Evolutionary conservation across 2,888 invertebrate genomes (phyloP), one percentile per base, ranked within the genome.

Genomic region (Meiosimyza platycephala): DNA sequence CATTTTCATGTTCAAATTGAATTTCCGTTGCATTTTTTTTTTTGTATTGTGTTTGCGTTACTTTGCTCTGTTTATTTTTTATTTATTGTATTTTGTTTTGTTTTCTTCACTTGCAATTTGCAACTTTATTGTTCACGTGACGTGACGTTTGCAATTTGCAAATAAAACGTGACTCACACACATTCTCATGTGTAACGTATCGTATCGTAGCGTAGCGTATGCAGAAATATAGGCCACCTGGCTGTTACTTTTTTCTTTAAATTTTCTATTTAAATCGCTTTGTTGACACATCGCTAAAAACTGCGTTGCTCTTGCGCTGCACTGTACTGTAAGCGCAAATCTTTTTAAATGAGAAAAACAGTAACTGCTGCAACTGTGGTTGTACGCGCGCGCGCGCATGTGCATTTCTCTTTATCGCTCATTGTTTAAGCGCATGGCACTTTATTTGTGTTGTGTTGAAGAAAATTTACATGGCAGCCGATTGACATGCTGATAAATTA

Each of bases 121-220:
- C 54, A 54, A 60, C 59, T 22, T 15, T 60, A 40, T 40, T 40
- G 22, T 60, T 60, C 59, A 28, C 33, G 59, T 60, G 59, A 60
- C 59, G 12, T 33, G 33, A 18, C 59, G 33, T 22, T 60, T 60
- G 59, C 59, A 60, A 60, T 60, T 60, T 60, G 59, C 59, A 60
- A 40, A 6, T 60, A 28, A 60, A 60, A 60, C 59, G 59, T 60
- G 59, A 60, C 59, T 60, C 59, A 22, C 28, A 60, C 59, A 28
- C 33, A 33, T 6, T 16, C 59, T 6, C 40, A 60, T 54, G 28
- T 28, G 28, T 13, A 18, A 13, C 59, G 15, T 40, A 6, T 6
- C 40, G 22, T 13, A 6, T 11, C 18, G 22, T 40, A 6, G 1
- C 40, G 22, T 13, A 6, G 1, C 18, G 22, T 22, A 1, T 59